Evolutionary conservation across 2,888 invertebrate species (phyloP), one percentile per base, ranked within the genome.

Genomic region (Lagria hirta): DNA sequence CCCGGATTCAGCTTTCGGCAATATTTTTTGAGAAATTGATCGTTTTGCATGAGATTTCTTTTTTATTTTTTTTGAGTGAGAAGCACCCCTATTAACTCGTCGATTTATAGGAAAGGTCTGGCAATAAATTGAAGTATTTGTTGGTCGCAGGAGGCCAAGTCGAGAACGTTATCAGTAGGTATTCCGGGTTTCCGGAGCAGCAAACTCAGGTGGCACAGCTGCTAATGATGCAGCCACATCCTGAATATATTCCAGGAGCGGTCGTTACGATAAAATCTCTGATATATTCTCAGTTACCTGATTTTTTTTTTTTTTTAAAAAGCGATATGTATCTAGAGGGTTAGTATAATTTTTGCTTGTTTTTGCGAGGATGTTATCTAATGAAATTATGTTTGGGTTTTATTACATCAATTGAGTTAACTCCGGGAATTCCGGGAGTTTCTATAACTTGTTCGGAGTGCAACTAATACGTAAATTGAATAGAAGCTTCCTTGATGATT

Each of bases 91-190:
- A 22, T 22, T 22, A 22, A 22, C 22, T 10, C 3, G 3, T 7
- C 5, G 27, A 21, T 32, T 32, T 32, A 32, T 32, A 27, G 27
- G 27, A 27, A 27, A 22, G 16, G 56, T 44, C 40, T 18, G 38
- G 58, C 58, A 49, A 66, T 66, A 66, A 66, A 66, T 65, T 60
- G 59, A 47, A 52, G 63, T 64, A 66, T 66, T 66, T 64, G 64
- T 58, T 61, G 64, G 60, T 60, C 60, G 58, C 54, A 48, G 29
- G 58, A 51, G 57, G 58, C 51, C 48, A 51, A 38, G 38, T 52
- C 45, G 30, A 22, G 29, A n/a, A n/a, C 32, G 40, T 40, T 40
- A 40, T 40, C 40, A 23, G 40, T 17, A 16, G 20, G 23, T 12
- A 30, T 22, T 40, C 54, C 48, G 58, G 57, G 54, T 59, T 60